Evolutionary conservation across 2,888 invertebrate species (phyloP), one percentile per base, ranked within the genome.

Genomic region (Papilio demoleus): DNA sequence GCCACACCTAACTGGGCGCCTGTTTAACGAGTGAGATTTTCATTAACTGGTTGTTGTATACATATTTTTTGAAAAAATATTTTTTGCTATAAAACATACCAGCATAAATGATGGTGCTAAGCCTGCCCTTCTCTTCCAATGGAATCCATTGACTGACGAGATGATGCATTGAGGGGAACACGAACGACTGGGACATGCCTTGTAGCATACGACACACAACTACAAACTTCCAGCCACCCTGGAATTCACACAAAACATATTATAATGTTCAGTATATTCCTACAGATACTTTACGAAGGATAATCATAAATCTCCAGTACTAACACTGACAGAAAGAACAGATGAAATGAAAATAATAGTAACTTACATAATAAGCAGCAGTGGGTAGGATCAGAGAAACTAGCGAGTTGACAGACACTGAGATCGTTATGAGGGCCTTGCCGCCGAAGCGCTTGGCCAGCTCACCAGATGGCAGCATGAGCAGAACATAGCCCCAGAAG

Each of bases 1-100:
- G 97, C 95, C 9, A 96, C 96, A 6, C 97, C 97, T 11, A 97
- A 93, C 80, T 96, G 96, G 11, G 95, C 94, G 60, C 97, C 97
- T 88, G 42, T 45, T 45, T 2, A 45, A 45, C 2, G n/a, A 45
- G 42, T 9, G 2, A 19, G 17, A 19, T 45, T 45, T 8, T 3
- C 9, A 9, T 45, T 9, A 19, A 6, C 17, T 17, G 17, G 8
- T 42, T 2, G 8, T 9, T 45, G 9, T 9, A 14, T 14, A 9
- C 42, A 9, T 19, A 19, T 2, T 17, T 9, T 12, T n/a, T n/a
- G n/a, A n/a, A n/a, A n/a, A n/a, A n/a, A n/a, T n/a, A n/a, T n/a
- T n/a, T n/a, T n/a, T n/a, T n/a, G n/a, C 9, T 45, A 6, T 6
- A 42, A 45, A 17, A 19, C 19, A 9, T 76, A 92, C 93, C 94